Base-by-base conservation (phyloP, 2,888 invertebrate genomes). In the Cataglyphis altisquamis region DNA sequence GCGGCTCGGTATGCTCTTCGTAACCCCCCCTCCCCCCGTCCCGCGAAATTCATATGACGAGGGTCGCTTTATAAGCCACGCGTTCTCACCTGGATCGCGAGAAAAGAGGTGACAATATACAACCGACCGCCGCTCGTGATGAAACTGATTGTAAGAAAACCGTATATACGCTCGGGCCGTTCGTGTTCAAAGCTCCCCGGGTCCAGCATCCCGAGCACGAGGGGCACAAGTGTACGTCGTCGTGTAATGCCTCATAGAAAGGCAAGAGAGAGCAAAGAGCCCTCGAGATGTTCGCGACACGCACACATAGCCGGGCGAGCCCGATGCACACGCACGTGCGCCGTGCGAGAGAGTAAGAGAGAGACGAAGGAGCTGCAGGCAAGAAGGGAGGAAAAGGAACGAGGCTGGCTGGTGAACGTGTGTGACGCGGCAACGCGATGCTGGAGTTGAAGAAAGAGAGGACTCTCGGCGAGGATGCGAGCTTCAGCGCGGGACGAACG, bases 211-310 rank as follows among this genome's bases (percentile, higher is more conserved):
- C 66, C 36, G 55, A 29, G 25, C 89, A 89, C 83, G 87, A 32
- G 81, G 78, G 72, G 91, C 92, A 91, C 92, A 91, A 92, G 92
- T 92, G 92, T 90, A 89, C 90, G 89, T 91, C 90, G 90, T 91
- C 92, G 89, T 92, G 92, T 92, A 92, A 91, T 91, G 90, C 91
- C 88, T 86, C 89, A 90, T 92, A 91, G 92, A 92, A 91, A 92
- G 92, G 88, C 86, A 84, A 70, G 75, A 73, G 84, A 75, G 83
- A 84, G 83, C 84, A 77, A 48, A 85, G 86, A 45, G 78, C 57
- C 64, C 72, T 86, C 81, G 72, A 66, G 73, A 74, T 72, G 55
- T 82, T 41, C 80, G 64, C 84, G 63, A 82, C 66, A 67, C 70
- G 72, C 74, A 73, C 81, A 72, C 73, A 66, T 52, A 62, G 25